These are phyloP conservation scores for Macrotrachela quadricornifera DNA, from an alignment of 1,140 invertebrate genomes.

Conservation along the genomic window DNA sequence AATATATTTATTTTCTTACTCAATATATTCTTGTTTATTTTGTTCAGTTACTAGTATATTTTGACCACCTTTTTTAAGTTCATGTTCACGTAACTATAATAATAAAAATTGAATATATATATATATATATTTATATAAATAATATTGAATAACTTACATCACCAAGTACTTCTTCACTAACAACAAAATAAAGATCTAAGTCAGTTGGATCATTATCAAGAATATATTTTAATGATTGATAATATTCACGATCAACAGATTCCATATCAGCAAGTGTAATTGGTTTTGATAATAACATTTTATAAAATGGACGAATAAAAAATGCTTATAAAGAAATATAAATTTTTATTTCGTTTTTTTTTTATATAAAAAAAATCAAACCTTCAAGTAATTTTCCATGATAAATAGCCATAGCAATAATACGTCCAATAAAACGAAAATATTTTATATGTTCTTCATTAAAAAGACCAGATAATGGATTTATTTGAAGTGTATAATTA, in stretches of 20 bases:
- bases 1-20: constrained; percentile 36
- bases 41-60: constrained; percentile 72
- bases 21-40: constrained; percentile 92
- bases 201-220: constrained; percentile 54
- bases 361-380: constrained; percentile 19
- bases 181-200: constrained; percentile 73
- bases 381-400: constrained; percentile 89
- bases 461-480: constrained; percentile 81
- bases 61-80: constrained; percentile 68
- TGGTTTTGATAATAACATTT: constrained; percentile 88
- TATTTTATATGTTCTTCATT: constrained; percentile 92
- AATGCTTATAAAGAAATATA: constrained; percentile 44
- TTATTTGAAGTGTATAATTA: constrained; percentile 96
- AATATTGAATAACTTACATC: constrained; percentile 15
- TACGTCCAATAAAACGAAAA: constrained; percentile 91
- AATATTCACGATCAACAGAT: constrained; percentile 88
- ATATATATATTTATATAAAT: neutral
- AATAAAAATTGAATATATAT: constrained; percentile 54
- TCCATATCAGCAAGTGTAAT: constrained; percentile 95
- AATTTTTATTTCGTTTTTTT: neutral
- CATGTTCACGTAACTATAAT: constrained; percentile 44
- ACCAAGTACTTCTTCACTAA: constrained; percentile 87
- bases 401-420: constrained; percentile 94
- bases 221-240: constrained; percentile 88
- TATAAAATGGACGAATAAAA: constrained; percentile 97